Evolutionary conservation across 1,140 invertebrate genomes (phyloP), one percentile per base, ranked within the genome.

Genomic region (Rhizoglyphus robini): DNA sequence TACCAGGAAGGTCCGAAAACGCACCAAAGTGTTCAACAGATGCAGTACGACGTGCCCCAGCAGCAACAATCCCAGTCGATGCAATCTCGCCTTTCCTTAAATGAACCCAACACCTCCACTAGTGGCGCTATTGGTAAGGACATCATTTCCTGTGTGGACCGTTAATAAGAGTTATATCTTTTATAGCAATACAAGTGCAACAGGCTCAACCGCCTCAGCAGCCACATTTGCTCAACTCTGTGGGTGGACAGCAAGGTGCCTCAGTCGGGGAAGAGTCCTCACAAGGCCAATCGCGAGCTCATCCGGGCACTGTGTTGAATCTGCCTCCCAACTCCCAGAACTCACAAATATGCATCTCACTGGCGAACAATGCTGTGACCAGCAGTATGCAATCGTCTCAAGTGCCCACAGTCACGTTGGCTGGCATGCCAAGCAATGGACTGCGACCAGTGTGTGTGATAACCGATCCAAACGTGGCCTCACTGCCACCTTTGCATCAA

Each of bases 111-210:
- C 20, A 5, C 51, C 8, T 54, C 51, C 8, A 8, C 23, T 32
- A 54, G 51, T 54, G 51, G 51, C 51, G 15, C n/a, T n/a, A 41
- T 41, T 41, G 36, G 36, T 41, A 41, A n/a, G n/a, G n/a, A n/a
- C n/a, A n/a, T n/a, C n/a, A n/a, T n/a, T n/a, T n/a, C n/a, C n/a
- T n/a, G 15, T 15, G 41, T 46, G 15, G 41, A 23, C 23, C 23
- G 41, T 46, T 46, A 27, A 32, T 54, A 8, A 54, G 8, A 54
- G 23, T 54, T 54, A 25, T 11, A 54, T 54, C 8, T 27, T 54
- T 54, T 54, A 27, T 8, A 32, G 8, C 31, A 54, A 54, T 54
- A n/a, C n/a, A n/a, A n/a, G n/a, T n/a, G n/a, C n/a, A n/a, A n/a
- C n/a, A n/a, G n/a, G n/a, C n/a, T n/a, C n/a, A n/a, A n/a, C n/a